Evolutionary conservation across 2,888 invertebrate genomes (phyloP), one percentile per base, ranked within the genome.

Genomic region (Phaedon cochleariae): DNA sequence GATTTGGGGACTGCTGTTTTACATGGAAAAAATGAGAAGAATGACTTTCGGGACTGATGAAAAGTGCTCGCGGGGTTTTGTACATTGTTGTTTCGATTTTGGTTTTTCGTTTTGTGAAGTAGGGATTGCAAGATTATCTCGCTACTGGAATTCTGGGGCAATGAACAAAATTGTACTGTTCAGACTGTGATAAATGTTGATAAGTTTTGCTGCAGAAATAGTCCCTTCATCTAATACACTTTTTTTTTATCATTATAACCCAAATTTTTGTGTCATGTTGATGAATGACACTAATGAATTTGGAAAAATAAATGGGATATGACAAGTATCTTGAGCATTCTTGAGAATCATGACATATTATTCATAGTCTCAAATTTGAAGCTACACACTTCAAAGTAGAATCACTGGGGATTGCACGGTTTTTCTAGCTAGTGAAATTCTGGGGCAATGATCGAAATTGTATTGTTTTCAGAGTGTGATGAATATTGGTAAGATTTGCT

Each of bases 1-100:
- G 86, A 86, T 75, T 80, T 84, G 45, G 78, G 86, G 72, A 86
- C 87, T 59, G 68, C 67, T 1, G 71, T 79, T 57, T 70, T 70
- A 21, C 62, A 75, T 37, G 72, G 68, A 9, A 73, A 68, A 37
- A 7, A 46, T 10, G 51, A 54, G 5, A 49, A 61, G 12, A 20
- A 46, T n/a, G 55, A 52, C 17, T n/a, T n/a, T n/a, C 46, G 26
- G 9, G 15, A 5, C n/a, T 7, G 6, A 26, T 7, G 15, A n/a
- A 4, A 6, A 41, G 15, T 12, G 15, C 15, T 21, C 15, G 37
- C 6, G 22, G 37, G 1, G 21, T n/a, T 53, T 5, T 22, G 15
- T 15, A 18, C 5, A 2, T 37, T 1, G 29, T 59, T 10, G 53
- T 59, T 9, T 9, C 34, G 21, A 10, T 31, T n/a, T 41, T 58